Evolutionary conservation across 1,140 invertebrate species (phyloP), one percentile per base, ranked within the genome.

Genomic region (Drosophila lacteicornis): DNA sequence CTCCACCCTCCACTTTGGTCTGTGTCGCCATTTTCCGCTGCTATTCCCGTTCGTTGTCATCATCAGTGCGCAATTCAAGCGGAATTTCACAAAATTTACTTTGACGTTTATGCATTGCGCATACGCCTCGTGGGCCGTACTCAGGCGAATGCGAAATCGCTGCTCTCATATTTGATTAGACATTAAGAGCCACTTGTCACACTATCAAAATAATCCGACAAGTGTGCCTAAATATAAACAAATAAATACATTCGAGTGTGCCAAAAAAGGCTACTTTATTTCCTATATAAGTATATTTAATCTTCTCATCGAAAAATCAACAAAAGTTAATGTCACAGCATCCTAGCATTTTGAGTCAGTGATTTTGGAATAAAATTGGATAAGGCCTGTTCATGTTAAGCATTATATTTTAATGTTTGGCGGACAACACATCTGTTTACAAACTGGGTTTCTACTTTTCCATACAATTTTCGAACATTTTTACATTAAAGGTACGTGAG

Each of bases 51-150:
- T 67, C 46, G 73, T 50, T 79, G 76, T 80, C 79, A 51, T 88
- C 84, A 80, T 80, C 84, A 88, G 56, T 50, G 59, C 63, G 63
- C 82, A 83, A 87, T 87, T 87, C 84, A 83, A 74, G 84, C 63
- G 83, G 83, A 87, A 87, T 88, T 76, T 73, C 71, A 46, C 70
- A 68, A 65, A 86, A 80, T 88, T 80, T 66, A 70, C 84, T 87
- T 80, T 88, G 83, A 87, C 83, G 68, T 70, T 66, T 83, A 74
- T 83, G 80, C 84, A 87, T 88, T 80, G 69, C 80, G 77, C 66
- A 83, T 87, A 88, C 77, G 84, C 50, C 61, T 46, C 68, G 65
- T 82, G 50, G 66, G 61, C 58, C 62, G 53, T 53, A 53, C 22
- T 70, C 70, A 67, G 50, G 71, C 75, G 8, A 62, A 25, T 25